Evolutionary conservation across 2,888 invertebrate genomes (phyloP).

Genomic region (Spilosoma lubricipeda): DNA sequence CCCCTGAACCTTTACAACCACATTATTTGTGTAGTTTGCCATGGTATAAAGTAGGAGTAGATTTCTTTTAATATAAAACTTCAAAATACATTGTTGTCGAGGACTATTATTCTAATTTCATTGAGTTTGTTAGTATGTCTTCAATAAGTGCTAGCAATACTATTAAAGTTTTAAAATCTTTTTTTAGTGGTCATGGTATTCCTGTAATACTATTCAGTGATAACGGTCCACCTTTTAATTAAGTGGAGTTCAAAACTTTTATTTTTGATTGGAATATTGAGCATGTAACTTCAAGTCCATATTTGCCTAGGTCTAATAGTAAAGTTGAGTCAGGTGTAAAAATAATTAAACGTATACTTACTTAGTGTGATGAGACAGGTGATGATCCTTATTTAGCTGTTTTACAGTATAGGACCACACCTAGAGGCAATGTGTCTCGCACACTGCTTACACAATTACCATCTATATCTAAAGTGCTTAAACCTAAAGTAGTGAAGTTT

Average conservation of each 20-base stretch:
- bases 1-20: conserved; percentile 17
- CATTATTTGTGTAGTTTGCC: conserved; percentile 12
- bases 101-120: conserved; percentile 47
- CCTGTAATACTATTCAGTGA: conserved; percentile 37
- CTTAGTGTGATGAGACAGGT: conserved; percentile 27
- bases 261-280: conserved; percentile 8
- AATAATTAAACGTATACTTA: conserved; percentile 22
- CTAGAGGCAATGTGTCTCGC: conserved; percentile 31
- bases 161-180: conserved; percentile 23
- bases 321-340: conserved; percentile 25
- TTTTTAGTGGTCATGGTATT: conserved; percentile 39
- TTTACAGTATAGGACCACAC: conserved; percentile 38
- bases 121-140: conserved; percentile 28
- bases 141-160: conserved; percentile 25
- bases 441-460: conserved; percentile 37
- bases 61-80: conserved; percentile 39
- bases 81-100: conserved; percentile 33
- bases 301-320: conserved; percentile 17
- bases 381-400: conserved; percentile 38
- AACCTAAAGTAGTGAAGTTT: conserved; percentile 18
- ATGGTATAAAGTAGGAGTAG: conserved; percentile 42
- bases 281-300: conserved; percentile 12
- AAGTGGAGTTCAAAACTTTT: conserved; percentile 26
- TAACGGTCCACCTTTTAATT: conserved; percentile 43
- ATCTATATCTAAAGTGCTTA: conserved; percentile 19